Conservation (phyloP, 2,888 invertebrate species). For the Penaeus monodon region DNA sequence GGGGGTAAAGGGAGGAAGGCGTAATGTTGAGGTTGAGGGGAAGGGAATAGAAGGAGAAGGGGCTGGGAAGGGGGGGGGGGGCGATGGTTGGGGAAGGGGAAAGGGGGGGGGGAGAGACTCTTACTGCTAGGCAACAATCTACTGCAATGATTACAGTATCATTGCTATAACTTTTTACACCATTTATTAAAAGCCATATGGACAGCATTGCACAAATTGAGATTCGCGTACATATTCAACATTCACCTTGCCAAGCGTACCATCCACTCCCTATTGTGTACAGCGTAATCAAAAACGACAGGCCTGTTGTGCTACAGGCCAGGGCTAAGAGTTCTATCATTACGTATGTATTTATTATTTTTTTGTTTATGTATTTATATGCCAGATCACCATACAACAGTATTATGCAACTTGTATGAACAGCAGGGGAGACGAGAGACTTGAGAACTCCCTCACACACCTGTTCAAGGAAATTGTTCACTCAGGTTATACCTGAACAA, state of each 20-base stretch:
- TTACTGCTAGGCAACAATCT: conserved; percentile 57
- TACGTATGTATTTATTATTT: too few relatives aligned
- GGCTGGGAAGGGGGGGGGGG: neutral
- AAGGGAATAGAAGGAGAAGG: neutral
- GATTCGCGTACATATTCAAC: conserved; percentile 33
- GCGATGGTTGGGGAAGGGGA: neutral
- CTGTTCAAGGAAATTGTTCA: too few relatives aligned
- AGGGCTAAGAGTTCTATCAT: too few relatives aligned
- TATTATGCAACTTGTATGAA: too few relatives aligned
- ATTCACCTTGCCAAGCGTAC: conserved; percentile 42
- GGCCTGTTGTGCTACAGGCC: too few relatives aligned
- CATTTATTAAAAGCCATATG: conserved; percentile 58
- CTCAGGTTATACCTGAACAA: too few relatives aligned
- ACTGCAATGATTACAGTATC: conserved; percentile 58
- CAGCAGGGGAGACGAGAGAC: too few relatives aligned
- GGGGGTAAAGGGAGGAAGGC: neutral
- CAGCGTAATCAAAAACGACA: too few relatives aligned
- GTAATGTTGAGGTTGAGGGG: neutral
- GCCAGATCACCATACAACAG: too few relatives aligned
- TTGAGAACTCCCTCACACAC: too few relatives aligned
- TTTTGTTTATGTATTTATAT: too few relatives aligned
- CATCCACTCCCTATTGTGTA: conserved; percentile 6
- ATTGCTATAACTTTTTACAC: conserved; percentile 61
- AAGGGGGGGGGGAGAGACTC: conserved; percentile 11
- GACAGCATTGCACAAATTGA: conserved; percentile 60